Evolutionary conservation across 2,113 vertebrate genomes (phyloP).

Genomic region (Otolemur garnettii): DNA sequence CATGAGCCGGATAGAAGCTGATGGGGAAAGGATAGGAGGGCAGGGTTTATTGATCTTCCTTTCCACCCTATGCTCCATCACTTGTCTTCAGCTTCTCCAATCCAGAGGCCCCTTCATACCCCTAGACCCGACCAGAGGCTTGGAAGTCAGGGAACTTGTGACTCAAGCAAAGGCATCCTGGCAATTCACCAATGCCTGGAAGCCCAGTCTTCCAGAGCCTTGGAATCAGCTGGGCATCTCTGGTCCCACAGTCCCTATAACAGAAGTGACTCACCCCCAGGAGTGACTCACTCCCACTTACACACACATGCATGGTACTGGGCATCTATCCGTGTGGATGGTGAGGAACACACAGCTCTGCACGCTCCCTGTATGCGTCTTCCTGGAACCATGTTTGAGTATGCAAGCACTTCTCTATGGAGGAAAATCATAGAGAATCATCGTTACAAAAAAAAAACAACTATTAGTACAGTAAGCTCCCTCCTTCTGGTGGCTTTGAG

Average conservation of each 20-base stretch:
- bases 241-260: not conserved
- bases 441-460: slow-evolving; percentile 67
- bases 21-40: not conserved
- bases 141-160: not conserved
- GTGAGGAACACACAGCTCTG: not conserved
- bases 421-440: slow-evolving; percentile 63
- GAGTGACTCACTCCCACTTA: not conserved
- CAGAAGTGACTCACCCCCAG: not conserved
- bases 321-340: not conserved
- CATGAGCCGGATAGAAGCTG: not conserved
- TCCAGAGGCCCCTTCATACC: not conserved
- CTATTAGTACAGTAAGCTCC: not conserved
- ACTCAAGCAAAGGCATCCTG: not conserved
- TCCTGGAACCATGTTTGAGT: not conserved
- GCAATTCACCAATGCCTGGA: not conserved
- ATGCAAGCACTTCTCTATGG: not conserved
- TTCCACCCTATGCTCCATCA: not conserved
- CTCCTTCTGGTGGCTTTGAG: slow-evolving; percentile 74
- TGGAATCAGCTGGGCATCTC: not conserved
- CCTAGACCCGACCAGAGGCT: not conserved
- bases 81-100: not conserved
- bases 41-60: not conserved
- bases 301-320: not conserved
- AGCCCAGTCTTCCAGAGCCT: not conserved
- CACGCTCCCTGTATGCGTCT: not conserved